phyloP scores from a whole-genome alignment of 2,797 vertebrate genomes.

The Catharus ustulatus region DNA sequence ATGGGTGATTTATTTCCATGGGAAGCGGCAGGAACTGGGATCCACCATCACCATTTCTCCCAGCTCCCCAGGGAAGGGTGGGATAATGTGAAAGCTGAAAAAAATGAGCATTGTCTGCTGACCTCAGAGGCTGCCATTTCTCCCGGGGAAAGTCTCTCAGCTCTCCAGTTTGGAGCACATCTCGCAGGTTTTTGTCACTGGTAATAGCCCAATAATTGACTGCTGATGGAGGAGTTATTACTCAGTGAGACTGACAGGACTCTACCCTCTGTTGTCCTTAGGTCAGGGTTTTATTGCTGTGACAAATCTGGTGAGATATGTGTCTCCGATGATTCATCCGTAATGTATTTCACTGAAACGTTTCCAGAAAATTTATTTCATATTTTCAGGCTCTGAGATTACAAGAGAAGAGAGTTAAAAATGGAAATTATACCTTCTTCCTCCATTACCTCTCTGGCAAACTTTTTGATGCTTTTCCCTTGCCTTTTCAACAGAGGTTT shows the following conservation, averaged over 20 bases:
- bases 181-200: conserved; percentile 6
- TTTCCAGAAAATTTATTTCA: background rate
- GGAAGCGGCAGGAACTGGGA: background rate
- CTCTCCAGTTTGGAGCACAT: background rate
- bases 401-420: background rate
- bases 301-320: conserved; percentile 8
- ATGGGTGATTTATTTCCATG: background rate
- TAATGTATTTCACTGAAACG: background rate
- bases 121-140: background rate
- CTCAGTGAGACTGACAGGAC: background rate
- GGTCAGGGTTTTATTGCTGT: conserved; percentile 18
- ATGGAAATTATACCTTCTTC: background rate
- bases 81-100: background rate
- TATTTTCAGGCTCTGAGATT: background rate
- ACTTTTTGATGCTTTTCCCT: background rate
- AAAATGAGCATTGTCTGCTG: conserved; percentile 14
- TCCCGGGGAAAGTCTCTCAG: background rate
- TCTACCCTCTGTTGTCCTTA: background rate
- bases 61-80: background rate
- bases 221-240: conserved; percentile 45
- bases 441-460: background rate
- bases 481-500: background rate
- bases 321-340: background rate
- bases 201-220: conserved; percentile 45
- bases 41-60: background rate